phyloP scores from a whole-genome alignment of 2,113 vertebrate genomes.

The Mixornis gularis region DNA sequence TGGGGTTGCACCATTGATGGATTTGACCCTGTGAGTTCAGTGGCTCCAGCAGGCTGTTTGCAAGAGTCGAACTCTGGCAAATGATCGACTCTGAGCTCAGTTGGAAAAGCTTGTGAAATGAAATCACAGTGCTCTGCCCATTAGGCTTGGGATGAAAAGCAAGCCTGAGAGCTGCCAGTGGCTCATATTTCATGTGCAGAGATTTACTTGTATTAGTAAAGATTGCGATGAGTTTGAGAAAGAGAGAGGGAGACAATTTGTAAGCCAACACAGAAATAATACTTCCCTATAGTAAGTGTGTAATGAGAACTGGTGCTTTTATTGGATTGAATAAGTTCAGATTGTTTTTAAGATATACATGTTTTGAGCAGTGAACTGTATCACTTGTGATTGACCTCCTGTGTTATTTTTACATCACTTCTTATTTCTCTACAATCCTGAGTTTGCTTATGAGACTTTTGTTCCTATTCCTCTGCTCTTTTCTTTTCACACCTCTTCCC shows the following conservation, averaged over 20 bases:
- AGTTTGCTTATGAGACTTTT: constrained; percentile 3
- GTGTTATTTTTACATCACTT: constrained; percentile 44
- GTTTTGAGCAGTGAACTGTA: constrained; percentile 10
- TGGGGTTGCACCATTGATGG: not conserved
- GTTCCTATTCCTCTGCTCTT: not conserved
- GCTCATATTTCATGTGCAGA: constrained; percentile 54
- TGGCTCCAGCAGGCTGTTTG: constrained; percentile 34
- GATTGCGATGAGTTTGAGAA: constrained; percentile 47
- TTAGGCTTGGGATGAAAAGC: constrained; percentile 59
- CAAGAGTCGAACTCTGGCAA: constrained; percentile 37
- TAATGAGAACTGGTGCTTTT: constrained; percentile 54
- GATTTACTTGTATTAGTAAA: constrained; percentile 61
- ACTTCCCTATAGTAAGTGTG: constrained; percentile 51
- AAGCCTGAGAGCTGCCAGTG: constrained; percentile 51
- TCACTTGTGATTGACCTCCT: constrained; percentile 11
- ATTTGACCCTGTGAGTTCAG: constrained; percentile 38
- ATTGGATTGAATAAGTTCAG: constrained; percentile 38
- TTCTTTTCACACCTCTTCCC: constrained; percentile 8
- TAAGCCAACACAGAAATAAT: constrained; percentile 55
- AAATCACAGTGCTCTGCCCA: constrained; percentile 55
- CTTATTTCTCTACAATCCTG: constrained; percentile 15
- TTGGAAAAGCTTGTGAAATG: constrained; percentile 57
- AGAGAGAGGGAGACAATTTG: constrained; percentile 26
- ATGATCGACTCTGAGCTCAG: constrained; percentile 44
- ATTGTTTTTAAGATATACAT: constrained; percentile 19